phyloP scores from a whole-genome alignment of 53 echinoderm and acorn worm genomes.

The Patiria pectinifera region DNA sequence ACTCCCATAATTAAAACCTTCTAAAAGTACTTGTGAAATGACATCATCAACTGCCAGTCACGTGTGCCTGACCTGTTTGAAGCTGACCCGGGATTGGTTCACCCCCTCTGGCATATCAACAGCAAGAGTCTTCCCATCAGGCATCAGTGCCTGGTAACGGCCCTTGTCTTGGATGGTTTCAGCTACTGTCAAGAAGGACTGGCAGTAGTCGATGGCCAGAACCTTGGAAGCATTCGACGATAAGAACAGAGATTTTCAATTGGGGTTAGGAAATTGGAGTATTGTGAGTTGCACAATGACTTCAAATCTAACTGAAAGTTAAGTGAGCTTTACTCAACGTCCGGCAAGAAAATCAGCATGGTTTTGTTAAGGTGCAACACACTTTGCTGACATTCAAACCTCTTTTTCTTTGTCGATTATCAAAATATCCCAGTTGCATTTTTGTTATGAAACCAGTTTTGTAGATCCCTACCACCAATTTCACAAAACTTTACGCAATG shows the following conservation, averaged over 20 bases:
- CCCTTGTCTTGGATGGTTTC: slow-evolving; percentile 64
- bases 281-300: too few relatives aligned
- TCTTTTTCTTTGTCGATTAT: too few relatives aligned
- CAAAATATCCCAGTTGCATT: too few relatives aligned
- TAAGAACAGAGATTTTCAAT: background rate
- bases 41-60: background rate
- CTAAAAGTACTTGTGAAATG: background rate
- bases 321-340: too few relatives aligned
- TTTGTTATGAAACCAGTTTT: too few relatives aligned
- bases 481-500: too few relatives aligned
- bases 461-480: too few relatives aligned
- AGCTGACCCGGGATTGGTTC: slow-evolving; percentile 49
- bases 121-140: slow-evolving; percentile 31
- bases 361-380: too few relatives aligned
- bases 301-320: too few relatives aligned
- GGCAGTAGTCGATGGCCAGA: slow-evolving; percentile 80
- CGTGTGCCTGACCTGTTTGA: slow-evolving; percentile 82
- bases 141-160: slow-evolving; percentile 1
- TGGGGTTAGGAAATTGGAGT: background rate
- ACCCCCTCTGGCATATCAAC: slow-evolving; percentile 62
- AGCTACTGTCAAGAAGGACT: slow-evolving; percentile 68
- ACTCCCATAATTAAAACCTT: too few relatives aligned
- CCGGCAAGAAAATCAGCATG: too few relatives aligned
- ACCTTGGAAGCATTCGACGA: slow-evolving; percentile 41
- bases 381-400: too few relatives aligned